Evolutionary conservation across 2,113 vertebrate species (phyloP), one percentile per base, ranked within the genome.

Genomic region (Limanda limanda): DNA sequence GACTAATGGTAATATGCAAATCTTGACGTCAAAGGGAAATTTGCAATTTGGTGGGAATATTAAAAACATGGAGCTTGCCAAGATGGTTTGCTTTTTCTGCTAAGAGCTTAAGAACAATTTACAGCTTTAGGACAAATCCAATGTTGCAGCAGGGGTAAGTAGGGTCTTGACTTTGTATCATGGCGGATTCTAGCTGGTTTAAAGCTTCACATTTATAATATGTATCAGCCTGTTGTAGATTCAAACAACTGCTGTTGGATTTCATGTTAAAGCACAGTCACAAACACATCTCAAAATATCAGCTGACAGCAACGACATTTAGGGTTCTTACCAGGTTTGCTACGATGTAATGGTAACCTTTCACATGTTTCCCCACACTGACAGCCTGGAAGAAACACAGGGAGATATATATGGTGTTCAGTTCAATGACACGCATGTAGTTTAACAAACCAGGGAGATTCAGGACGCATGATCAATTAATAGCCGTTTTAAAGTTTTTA

Each of bases 331-430:
- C 97, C 96, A 98, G 92, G 89, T 98, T 98, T 91, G 97, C 97
- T 67, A 98, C 92, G 93, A 98, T 98, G 93, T 98, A 98, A 93
- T 98, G 97, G 90, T 97, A 98, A 83, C 97, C 96, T 94, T 97
- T 97, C 42, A 98, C 96, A 75, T 98, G 97, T 83, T 98, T 98
- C 71, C 97, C 97, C 90, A 98, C 96, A 76, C 96, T 98, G 74
- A 98, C 97, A 69, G 96, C 96, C 97, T 98, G 88, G 56, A 70
- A 54, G 78, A 51, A 18, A 35, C 12, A 79, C 6, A 66, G 20
- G 79, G 3, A 78, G 40, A 48, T 25, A 68, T 24, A 52, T 51
- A 68, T 42, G 12, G 40, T 42, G 40, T 42, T 42, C 9, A 40
- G 40, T 42, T 42, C 35, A 37, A 37, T 9, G 35, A 37, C 35